Base-by-base conservation (phyloP, 2,113 vertebrate genomes). In the Phycodurus eques region DNA sequence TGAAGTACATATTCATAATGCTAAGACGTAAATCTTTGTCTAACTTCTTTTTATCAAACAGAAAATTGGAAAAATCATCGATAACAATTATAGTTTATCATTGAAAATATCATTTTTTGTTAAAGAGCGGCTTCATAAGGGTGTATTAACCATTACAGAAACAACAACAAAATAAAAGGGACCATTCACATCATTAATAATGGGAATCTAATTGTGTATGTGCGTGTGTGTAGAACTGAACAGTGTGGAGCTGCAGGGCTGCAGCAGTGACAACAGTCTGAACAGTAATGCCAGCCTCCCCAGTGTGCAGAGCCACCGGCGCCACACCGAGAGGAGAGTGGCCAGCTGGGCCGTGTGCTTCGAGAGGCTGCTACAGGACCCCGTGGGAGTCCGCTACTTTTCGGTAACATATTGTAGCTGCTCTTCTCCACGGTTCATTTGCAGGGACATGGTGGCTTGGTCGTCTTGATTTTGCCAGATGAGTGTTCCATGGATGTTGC, bases 331-430 rank as follows among this genome's bases (percentile, higher is more conserved):
- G 56, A 89, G 96, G 69, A 92, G 96, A 59, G 97, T 96, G 39
- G 96, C 96, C 31, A 98, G 96, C 88, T 99, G 97, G 98, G 97
- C 98, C 0, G 95, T 95, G 68, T 96, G 96, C n/a, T 99, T 99
- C 13, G 97, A 99, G 86, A 93, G 97, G 0, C 94, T 99, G 35
- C 95, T 99, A 51, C 98, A 98, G 88, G 98, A 99, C 83, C 94
- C 96, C 0, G 68, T 96, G 2, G 98, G 96, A 9, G 89, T 99
- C 54, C 94, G 93, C 63, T 99, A 98, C 89, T 99, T 99, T 85
- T 98, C 98, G 1, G 98, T 99, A 51, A 64, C 17, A 56, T 42
- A 56, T 19, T 61, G 51, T 47, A 49, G 61, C 62, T 33, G 7
- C 5, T 46, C 20, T 19, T 71, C 17, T 47, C 35, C n/a, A 31